phyloP scores from a whole-genome alignment of 2,888 invertebrate species.

The Polyommatus iphigenia region DNA sequence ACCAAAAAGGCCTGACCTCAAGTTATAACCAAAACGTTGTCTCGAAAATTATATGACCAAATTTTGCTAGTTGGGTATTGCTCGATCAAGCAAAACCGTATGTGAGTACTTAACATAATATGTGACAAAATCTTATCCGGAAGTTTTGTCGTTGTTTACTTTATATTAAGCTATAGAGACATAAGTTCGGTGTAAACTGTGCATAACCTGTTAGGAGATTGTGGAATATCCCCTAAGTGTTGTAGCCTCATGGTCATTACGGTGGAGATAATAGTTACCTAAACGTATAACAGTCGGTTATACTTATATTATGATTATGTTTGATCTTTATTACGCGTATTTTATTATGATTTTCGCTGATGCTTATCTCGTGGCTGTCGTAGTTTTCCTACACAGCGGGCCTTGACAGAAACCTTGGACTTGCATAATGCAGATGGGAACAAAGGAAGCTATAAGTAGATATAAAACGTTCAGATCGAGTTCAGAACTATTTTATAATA shows the following conservation, averaged over 20 bases:
- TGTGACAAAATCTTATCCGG: background rate
- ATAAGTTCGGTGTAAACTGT: too few species aligned
- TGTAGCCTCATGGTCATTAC: too few species aligned
- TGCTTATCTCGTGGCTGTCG: background rate
- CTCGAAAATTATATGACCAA: too few species aligned
- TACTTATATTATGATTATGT: background rate
- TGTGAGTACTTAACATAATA: too few species aligned
- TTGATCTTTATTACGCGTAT: background rate
- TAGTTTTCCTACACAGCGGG: conserved; percentile 21
- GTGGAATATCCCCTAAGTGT: too few species aligned
- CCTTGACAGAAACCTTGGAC: conserved; percentile 30
- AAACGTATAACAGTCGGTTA: background rate
- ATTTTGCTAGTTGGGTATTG: too few species aligned
- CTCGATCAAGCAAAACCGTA: too few species aligned
- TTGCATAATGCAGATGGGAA: conserved; percentile 30
- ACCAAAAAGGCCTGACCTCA: too few species aligned
- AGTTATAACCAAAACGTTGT: too few species aligned
- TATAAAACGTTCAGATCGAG: background rate
- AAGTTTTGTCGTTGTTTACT: background rate
- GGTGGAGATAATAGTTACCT: background rate
- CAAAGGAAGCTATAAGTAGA: conserved; percentile 23
- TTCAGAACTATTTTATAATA: background rate
- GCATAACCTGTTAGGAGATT: too few species aligned
- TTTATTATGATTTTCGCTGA: conserved; percentile 16
- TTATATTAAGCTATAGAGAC: too few species aligned